Conservation (phyloP, 1,140 invertebrate species). For the Tetramorium simillimum region DNA sequence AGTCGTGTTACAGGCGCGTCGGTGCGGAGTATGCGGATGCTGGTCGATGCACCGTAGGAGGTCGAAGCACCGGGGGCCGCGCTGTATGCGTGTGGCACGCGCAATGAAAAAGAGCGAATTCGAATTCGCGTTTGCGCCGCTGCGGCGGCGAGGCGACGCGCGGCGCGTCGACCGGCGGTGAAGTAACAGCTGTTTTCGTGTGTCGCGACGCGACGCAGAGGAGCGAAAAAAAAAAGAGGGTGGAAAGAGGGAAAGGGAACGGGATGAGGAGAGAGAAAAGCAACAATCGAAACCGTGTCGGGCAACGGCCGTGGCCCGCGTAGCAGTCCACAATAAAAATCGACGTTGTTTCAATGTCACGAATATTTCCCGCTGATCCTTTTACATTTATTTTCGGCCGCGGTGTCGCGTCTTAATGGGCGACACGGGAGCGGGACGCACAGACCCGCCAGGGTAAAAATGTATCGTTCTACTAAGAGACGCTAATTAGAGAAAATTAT, state of each 20-base stretch:
- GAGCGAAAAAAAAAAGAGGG: slow-evolving; percentile 68
- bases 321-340: slow-evolving; percentile 64
- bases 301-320: slow-evolving; percentile 72
- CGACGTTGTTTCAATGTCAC: slow-evolving; percentile 73
- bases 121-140: slow-evolving; percentile 66
- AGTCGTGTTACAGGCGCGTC: slow-evolving; percentile 30
- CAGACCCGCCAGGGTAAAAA: not conserved
- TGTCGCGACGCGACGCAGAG: slow-evolving; percentile 65
- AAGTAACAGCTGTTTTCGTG: slow-evolving; percentile 77
- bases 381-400: not conserved
- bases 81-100: slow-evolving; percentile 22
- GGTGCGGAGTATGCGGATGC: slow-evolving; percentile 12
- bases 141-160: slow-evolving; percentile 31
- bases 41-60: slow-evolving; percentile 54
- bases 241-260: slow-evolving; percentile 39
- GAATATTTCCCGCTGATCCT: slow-evolving; percentile 48
- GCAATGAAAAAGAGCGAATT: slow-evolving; percentile 64
- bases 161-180: slow-evolving; percentile 42
- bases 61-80: slow-evolving; percentile 50
- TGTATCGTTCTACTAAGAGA: not conserved
- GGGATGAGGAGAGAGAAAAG: slow-evolving; percentile 65
- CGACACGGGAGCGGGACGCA: not conserved
- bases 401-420: slow-evolving; percentile 19
- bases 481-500: slow-evolving; percentile 45
- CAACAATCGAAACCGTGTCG: slow-evolving; percentile 77